Base-by-base conservation (phyloP, 64 coral and sea anemone genomes). In the Montipora cactus region DNA sequence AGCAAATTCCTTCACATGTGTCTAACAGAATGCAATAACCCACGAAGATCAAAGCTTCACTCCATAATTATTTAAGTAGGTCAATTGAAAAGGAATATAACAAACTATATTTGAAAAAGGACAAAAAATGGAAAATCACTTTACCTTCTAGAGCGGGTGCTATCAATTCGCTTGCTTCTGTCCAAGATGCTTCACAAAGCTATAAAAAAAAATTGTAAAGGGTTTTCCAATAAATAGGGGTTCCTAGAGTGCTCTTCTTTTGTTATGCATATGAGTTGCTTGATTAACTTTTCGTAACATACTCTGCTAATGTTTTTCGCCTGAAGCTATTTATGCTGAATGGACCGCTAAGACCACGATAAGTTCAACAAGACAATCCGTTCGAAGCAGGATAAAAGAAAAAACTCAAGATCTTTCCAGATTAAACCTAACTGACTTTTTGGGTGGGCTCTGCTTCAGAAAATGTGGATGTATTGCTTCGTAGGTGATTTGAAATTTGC, bases 221-320 rank as follows among this genome's bases (percentile, higher is more conserved):
- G 80, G 53, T 59, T 81, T 86, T 72, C 81, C 90, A 86, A 92
- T 92, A 85, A 92, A 92, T 92, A 92, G 80, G 49, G 73, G 47
- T 81, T 74, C 90, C 49, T 85, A 67, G 81, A 76, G 80, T 84
- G 90, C 12, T 25, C 3, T 9, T 6, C 37, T 59, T 84, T 92
- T 92, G 90, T 92, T 92, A 92, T 92, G 90, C 77, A 92, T 45
- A 92, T 92, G 75, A 92, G 44, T 12, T 51, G 49, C 28, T 71
- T 92, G 80, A 92, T 92, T 92, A 92, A 84, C 68, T 85, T 53
- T 46, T 84, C 49, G 72, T 92, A 74, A 77, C 83, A 83, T 77
- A 75, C 50, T 46, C 68, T 19, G 66, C 71, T 92, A 92, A 92
- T 92, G 90, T 82, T 84, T 92, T 86, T 86, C 19, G 90, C 90